Percentiles rank a stretch among this genome's conserved stretches.
Evolutionary conservation across 1,140 invertebrate genomes (phyloP).

Genomic region (Zaprionus inermis): DNA sequence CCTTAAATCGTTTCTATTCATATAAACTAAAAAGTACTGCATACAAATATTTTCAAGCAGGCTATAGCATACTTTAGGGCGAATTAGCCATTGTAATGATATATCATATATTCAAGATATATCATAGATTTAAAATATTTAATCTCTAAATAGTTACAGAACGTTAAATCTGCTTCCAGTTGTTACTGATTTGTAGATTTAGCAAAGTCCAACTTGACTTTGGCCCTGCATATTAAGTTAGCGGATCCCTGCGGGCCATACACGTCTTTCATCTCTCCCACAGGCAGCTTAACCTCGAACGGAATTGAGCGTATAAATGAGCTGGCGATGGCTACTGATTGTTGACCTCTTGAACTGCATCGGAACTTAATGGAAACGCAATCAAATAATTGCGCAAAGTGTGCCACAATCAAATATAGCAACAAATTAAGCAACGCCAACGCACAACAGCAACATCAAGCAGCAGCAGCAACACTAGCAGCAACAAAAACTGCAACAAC

Average conservation of each 20-base stretch:
- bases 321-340: conserved; percentile 71
- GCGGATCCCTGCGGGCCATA: no score
- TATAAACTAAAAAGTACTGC: no score
- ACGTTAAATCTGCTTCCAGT: no score
- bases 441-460: conserved; percentile 48
- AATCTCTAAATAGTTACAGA: no score
- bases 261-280: conserved; percentile 16
- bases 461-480: conserved; percentile 17
- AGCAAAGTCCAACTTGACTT: no score
- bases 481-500: background rate
- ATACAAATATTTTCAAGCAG: background rate
- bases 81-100: background rate
- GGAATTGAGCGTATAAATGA: conserved; percentile 43
- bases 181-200: no score
- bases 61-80: background rate
- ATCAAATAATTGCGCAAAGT: conserved; percentile 82
- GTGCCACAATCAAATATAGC: conserved; percentile 82
- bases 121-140: no score
- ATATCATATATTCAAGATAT: no score
- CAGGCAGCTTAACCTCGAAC: conserved; percentile 59
- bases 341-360: conserved; percentile 79
- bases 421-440: conserved; percentile 77
- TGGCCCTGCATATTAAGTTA: no score
- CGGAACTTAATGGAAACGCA: conserved; percentile 80
- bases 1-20: no score